phyloP scores from a whole-genome alignment of 2,888 invertebrate genomes.

The Tanytarsus gracilentus region DNA sequence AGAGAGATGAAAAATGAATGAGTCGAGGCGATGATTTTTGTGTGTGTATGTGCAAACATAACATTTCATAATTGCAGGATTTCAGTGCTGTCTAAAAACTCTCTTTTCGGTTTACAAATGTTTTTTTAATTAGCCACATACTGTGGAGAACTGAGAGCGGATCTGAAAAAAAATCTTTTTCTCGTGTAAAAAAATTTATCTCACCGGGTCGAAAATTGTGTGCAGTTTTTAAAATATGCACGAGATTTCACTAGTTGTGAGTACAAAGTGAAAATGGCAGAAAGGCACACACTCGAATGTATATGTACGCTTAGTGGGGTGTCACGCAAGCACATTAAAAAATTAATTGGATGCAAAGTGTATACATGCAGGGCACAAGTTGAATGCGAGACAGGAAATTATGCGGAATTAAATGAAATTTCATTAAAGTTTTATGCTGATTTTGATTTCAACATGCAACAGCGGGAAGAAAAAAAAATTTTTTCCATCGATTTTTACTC shows the following conservation, averaged over 20 bases:
- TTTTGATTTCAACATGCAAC: too few relatives aligned
- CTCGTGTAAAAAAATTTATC: not conserved
- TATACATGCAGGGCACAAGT: not conserved
- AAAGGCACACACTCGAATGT: not conserved
- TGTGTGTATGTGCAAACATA: not conserved
- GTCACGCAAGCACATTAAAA: slow-evolving; percentile 26
- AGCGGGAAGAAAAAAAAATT: too few relatives aligned
- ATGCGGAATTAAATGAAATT: slow-evolving; percentile 1
- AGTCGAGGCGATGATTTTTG: not conserved
- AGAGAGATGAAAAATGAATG: not conserved
- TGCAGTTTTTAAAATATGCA: not conserved
- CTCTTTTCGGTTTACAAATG: slow-evolving; percentile 8
- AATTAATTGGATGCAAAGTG: slow-evolving; percentile 26
- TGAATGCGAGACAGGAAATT: slow-evolving; percentile 3
- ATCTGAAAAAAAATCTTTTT: not conserved
- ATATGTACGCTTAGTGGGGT: slow-evolving; percentile 18
- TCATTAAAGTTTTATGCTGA: too few relatives aligned
- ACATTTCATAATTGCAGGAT: not conserved
- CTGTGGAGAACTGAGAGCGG: not conserved
- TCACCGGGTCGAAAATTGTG: not conserved
- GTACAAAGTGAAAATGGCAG: slow-evolving; percentile 8
- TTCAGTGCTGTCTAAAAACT: not conserved
- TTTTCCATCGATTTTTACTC: not conserved
- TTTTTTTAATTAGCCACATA: slow-evolving; percentile 27
- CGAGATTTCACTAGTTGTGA: not conserved